Base-by-base conservation (phyloP, 2,888 invertebrate genomes). In the Dendrolimus pini region DNA sequence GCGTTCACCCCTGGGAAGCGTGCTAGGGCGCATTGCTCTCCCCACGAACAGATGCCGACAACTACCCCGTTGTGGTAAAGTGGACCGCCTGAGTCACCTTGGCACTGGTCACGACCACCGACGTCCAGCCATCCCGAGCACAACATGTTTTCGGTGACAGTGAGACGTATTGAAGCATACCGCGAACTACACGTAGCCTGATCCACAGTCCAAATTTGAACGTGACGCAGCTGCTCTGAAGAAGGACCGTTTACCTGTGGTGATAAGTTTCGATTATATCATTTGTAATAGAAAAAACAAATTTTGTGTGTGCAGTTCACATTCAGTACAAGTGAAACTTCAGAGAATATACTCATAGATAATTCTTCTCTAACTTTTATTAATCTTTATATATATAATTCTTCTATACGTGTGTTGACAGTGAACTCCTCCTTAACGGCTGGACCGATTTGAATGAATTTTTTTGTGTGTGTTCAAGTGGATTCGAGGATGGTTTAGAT, bases 41-140 rank as follows among this genome's bases (percentile, higher is more conserved):
- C 80, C 67, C 71, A 83, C 1, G 83, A 82, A 63, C 72, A 74
- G 30, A 83, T 65, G 18, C 83, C 83, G 1, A 82, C 80, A 14
- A 79, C 62, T 8, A 77, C 62, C 53, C 64, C 61, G 54, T 77
- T 74, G 64, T 81, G 81, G 62, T 75, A 69, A 30, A 82, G 75
- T 12, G 83, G 82, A 53, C 81, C 77, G 1, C 83, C 83, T 13
- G 75, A 75, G 66, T 83, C 82, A n/a, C 78, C 80, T 65, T 74
- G 69, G 69, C 86, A 86, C 68, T 82, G 83, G 67, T 81, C 85
- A 14, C 84, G 75, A 12, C 82, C 79, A 9, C 83, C 85, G 7
- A 80, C 79, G 63, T 71, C 59, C 60, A 74, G 54, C 71, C 73
- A 55, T 57, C 71, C 61, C 65, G 74, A 47, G 62, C 71, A 61